Evolutionary conservation across 2,113 vertebrate genomes (phyloP).

Genomic region (Columba janthina): DNA sequence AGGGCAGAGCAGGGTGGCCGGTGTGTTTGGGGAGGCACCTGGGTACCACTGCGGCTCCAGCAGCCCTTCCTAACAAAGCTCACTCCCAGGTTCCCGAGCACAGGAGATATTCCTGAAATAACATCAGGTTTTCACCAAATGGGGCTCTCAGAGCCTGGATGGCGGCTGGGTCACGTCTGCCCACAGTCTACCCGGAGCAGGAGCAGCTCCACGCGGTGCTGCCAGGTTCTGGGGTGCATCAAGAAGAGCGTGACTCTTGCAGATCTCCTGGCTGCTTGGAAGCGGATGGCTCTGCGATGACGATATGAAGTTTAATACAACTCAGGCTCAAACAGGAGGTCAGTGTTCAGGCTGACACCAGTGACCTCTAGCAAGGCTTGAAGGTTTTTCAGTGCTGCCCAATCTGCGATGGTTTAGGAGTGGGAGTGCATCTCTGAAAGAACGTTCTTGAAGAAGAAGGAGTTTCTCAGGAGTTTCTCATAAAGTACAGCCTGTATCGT

Average conservation of each 20-base stretch:
- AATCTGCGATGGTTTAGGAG: background rate
- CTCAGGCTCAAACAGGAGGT: background rate
- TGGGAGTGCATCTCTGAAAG: background rate
- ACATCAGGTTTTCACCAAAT: rapidly evolving
- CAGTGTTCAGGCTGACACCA: background rate
- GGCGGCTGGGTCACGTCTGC: background rate
- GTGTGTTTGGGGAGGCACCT: background rate
- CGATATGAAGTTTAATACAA: background rate
- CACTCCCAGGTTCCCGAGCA: background rate
- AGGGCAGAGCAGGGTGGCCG: background rate
- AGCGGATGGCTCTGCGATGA: rapidly evolving
- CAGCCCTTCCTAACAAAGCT: background rate
- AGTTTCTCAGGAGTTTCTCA: background rate
- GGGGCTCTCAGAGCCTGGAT: background rate
- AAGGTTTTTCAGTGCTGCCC: background rate
- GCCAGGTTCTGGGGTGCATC: no score
- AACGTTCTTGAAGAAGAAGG: background rate
- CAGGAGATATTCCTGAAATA: background rate
- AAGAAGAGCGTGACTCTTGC: no score
- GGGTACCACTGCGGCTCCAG: no score
- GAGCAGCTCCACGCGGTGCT: rapidly evolving
- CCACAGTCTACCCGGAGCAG: background rate
- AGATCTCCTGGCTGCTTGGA: background rate
- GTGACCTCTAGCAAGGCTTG: background rate
- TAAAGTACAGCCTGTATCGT: background rate